Base-by-base conservation (phyloP, 23 tunicate species). In the Phallusia fumigata region DNA sequence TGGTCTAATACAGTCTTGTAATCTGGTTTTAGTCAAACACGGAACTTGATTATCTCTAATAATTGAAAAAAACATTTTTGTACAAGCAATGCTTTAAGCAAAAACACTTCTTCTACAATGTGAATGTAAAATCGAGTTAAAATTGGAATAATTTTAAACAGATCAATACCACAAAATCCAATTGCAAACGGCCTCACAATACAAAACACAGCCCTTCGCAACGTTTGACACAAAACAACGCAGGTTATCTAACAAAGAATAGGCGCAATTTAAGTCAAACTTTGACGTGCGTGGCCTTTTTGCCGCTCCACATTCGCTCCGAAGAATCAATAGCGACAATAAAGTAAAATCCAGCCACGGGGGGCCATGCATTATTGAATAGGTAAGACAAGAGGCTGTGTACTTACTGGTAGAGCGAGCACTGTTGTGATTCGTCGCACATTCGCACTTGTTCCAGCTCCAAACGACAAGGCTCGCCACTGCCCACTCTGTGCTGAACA, bases 381-480 rank as follows among this genome's bases (percentile, higher is more conserved):
- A 77, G 49, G 33, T 80, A 16, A 75, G 74, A 19, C 33, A 80
- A 16, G 32, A 53, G 1, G 0, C 28, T 33, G 21, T 80, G 82
- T 24, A 74, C 83, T 88, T 49, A 84, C 93, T 74, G 79, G 84
- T 69, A 89, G 24, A 35, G 28, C 64, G 76, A 31, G 81, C 93
- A 89, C 73, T 89, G 82, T 53, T 83, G 72, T 19, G 84, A 58
- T 15, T 79, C 84, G 31, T 33, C 35, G 65, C 93, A 89, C 21
- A 24, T 33, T 35, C 88, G 65, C 21, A 53, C 19, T 75, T 89
- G 87, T 74, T 78, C 76, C 35, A 79, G 47, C 65, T 83, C 93
- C 33, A 79, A n/a, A 18, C 64, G 76, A 73, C 93, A 89, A 0
- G 93, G 93, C 80, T 34, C 73, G 3, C 93, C 93, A 35, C 79